Conservation (phyloP, 2,888 invertebrate species). For the Bugulina stolonifera region DNA sequence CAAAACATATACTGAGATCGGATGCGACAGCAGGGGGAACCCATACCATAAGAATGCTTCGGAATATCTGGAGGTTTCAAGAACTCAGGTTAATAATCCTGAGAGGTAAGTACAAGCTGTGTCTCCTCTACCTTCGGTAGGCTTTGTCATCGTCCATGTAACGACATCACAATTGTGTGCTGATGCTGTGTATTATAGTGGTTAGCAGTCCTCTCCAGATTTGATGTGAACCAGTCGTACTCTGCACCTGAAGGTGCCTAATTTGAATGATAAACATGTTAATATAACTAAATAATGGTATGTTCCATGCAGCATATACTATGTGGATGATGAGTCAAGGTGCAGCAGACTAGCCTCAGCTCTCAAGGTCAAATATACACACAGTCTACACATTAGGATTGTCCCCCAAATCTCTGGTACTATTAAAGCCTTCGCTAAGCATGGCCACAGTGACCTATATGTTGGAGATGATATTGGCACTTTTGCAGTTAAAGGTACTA, state of each 20-base stretch:
- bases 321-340: neutral
- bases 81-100: neutral
- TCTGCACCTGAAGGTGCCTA: too few species aligned
- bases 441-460: neutral
- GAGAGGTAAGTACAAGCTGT: too few species aligned
- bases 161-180: too few species aligned
- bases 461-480: too few species aligned
- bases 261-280: too few species aligned
- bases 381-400: neutral
- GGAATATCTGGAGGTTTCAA: neutral
- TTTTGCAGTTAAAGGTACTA: too few species aligned
- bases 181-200: too few species aligned
- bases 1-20: neutral
- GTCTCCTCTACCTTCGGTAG: too few species aligned
- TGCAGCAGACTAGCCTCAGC: neutral
- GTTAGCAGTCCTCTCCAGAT: too few species aligned
- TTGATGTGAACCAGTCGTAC: too few species aligned
- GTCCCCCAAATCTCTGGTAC: neutral
- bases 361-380: neutral
- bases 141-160: too few species aligned
- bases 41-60: constrained; percentile 18
- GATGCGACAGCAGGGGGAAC: neutral
- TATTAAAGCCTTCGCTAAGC: neutral
- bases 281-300: too few species aligned
- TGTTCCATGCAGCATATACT: neutral